These are phyloP conservation scores for Pseudomyrmex gracilis DNA, from an alignment of 1,140 invertebrate genomes.

Conservation along the genomic window DNA sequence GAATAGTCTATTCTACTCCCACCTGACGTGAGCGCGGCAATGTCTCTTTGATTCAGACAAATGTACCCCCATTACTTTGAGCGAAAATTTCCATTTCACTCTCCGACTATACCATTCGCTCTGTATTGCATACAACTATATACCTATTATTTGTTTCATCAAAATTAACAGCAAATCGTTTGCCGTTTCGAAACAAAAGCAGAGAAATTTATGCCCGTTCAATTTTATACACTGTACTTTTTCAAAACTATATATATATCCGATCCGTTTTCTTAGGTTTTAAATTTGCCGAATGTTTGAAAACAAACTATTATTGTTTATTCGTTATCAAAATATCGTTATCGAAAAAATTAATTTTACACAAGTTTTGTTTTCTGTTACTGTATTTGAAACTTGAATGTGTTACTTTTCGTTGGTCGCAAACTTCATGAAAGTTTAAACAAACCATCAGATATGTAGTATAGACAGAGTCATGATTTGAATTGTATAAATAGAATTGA, in stretches of 20 bases:
- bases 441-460: not conserved
- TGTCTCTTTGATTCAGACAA: conserved; percentile 48
- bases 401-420: not conserved
- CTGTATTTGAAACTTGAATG: not conserved
- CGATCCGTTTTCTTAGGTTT: not conserved
- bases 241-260: too few species aligned
- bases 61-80: not conserved
- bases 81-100: conserved; percentile 47
- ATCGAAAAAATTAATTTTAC: too few species aligned
- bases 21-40: conserved; percentile 11
- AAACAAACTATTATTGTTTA: not conserved
- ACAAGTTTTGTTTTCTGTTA: too few species aligned
- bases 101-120: conserved; percentile 16
- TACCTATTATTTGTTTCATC: not conserved
- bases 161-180: not conserved
- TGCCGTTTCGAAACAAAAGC: not conserved
- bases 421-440: not conserved
- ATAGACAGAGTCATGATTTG: not conserved
- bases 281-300: not conserved
- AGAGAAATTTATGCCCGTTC: not conserved
- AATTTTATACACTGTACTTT: not conserved
- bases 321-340: too few species aligned
- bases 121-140: not conserved
- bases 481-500: not conserved
- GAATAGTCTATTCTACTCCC: not conserved